Conservation (phyloP, 1,140 invertebrate genomes). For the Hycleus phaleratus region DNA sequence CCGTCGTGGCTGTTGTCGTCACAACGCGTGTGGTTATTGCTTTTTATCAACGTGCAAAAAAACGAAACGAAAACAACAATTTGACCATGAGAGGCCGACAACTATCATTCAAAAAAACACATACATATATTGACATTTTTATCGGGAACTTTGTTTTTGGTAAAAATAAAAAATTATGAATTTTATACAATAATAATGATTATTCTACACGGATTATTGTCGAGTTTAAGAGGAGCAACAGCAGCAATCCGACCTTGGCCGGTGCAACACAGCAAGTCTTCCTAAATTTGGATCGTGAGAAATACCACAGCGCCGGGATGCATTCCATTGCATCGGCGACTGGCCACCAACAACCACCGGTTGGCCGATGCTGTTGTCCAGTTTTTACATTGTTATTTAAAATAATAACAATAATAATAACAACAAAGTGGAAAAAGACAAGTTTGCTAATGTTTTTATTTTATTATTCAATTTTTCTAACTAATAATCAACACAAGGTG, state of each 20-base stretch:
- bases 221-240: neutral
- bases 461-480: too few species aligned
- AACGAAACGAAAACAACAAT: too few species aligned
- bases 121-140: neutral
- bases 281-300: slow-evolving; percentile 24
- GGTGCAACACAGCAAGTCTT: slow-evolving; percentile 10
- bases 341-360: neutral
- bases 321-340: slow-evolving; percentile 8
- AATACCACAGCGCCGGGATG: slow-evolving; percentile 21
- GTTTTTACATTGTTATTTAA: slow-evolving; percentile 1
- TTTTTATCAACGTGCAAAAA: neutral
- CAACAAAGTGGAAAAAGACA: too few species aligned
- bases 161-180: neutral
- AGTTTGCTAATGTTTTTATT: too few species aligned
- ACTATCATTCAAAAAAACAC: neutral
- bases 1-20: neutral
- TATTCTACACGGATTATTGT: neutral
- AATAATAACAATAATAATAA: too few species aligned
- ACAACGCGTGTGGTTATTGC: neutral
- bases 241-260: neutral
- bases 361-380: neutral
- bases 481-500: too few species aligned
- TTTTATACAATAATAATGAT: neutral
- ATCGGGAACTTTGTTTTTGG: too few species aligned
- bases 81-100: neutral